Evolutionary conservation across 1,140 invertebrate species (phyloP).

Genomic region (Panagrolaimus sp.): DNA sequence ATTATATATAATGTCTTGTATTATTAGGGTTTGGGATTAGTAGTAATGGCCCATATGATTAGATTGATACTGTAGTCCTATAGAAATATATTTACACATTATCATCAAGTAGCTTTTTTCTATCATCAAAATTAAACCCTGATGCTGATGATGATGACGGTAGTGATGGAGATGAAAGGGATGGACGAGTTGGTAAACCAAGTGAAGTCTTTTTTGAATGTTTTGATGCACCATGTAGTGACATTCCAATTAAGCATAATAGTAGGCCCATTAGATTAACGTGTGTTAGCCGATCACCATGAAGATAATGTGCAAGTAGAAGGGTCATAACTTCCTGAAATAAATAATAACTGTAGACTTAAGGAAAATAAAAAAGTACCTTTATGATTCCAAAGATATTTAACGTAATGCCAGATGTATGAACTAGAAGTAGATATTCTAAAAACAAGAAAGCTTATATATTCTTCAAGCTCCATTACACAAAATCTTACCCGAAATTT

Average conservation of each 20-base stretch:
- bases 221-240: constrained; percentile 67
- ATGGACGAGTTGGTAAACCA: not conserved
- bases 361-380: constrained; percentile 63
- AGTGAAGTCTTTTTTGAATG: constrained; percentile 7
- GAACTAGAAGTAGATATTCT: constrained; percentile 84
- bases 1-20: no score
- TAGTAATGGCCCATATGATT: no score
- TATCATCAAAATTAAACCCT: constrained; percentile 8
- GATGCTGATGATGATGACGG: not conserved
- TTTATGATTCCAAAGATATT: constrained; percentile 93
- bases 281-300: constrained; percentile 74
- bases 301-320: constrained; percentile 74
- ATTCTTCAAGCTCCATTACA: no score
- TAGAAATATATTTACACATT: no score
- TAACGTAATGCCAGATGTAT: constrained; percentile 92
- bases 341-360: constrained; percentile 35
- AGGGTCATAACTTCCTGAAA: constrained; percentile 83
- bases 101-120: constrained; percentile 9
- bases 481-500: constrained; percentile 64
- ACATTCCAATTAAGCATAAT: constrained; percentile 81
- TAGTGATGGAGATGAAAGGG: not conserved
- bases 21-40: no score
- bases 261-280: constrained; percentile 79
- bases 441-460: constrained; percentile 57
- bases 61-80: no score